Evolutionary conservation across 2,888 invertebrate genomes (phyloP).

Genomic region (Ypsolopha sequella): DNA sequence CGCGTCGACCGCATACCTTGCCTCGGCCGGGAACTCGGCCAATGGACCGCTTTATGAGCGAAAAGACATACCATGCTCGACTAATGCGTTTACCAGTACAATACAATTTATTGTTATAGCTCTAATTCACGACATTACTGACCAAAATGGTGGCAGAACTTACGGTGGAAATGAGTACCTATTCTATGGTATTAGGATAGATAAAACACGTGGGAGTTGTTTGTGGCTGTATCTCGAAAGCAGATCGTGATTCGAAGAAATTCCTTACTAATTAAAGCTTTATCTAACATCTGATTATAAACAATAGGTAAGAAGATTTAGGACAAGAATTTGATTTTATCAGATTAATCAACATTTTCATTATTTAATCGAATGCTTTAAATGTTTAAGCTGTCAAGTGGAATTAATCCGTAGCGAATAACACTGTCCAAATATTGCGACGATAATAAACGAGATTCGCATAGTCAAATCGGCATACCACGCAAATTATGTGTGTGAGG

Average conservation of each 20-base stretch:
- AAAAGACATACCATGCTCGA: slow-evolving; percentile 27
- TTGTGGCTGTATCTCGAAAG: too few relatives aligned
- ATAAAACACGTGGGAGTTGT: too few relatives aligned
- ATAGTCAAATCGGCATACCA: slow-evolving; percentile 29
- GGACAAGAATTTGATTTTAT: not conserved
- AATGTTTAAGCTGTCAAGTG: not conserved
- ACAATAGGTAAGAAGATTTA: not conserved
- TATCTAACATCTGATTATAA: not conserved
- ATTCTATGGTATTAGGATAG: too few relatives aligned
- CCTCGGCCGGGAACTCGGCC: slow-evolving; percentile 50
- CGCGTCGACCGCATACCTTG: slow-evolving; percentile 41
- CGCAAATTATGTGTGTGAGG: slow-evolving; percentile 14
- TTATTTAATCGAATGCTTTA: not conserved
- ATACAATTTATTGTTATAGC: too few relatives aligned
- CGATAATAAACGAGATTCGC: slow-evolving; percentile 35
- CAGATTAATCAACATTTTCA: not conserved
- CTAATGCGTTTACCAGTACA: slow-evolving; percentile 16
- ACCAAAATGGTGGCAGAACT: too few relatives aligned
- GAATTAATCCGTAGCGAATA: slow-evolving; percentile 13
- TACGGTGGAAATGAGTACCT: too few relatives aligned
- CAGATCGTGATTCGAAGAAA: too few relatives aligned
- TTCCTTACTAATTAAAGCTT: too few relatives aligned
- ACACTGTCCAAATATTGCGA: slow-evolving; percentile 27
- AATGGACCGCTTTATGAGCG: slow-evolving; percentile 40
- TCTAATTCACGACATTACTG: too few relatives aligned